Percentiles rank a stretch among this genome's conserved stretches.
Evolutionary conservation across 92 coral and sea anemone species (phyloP).

Genomic region (Zoanthus gigantus): DNA sequence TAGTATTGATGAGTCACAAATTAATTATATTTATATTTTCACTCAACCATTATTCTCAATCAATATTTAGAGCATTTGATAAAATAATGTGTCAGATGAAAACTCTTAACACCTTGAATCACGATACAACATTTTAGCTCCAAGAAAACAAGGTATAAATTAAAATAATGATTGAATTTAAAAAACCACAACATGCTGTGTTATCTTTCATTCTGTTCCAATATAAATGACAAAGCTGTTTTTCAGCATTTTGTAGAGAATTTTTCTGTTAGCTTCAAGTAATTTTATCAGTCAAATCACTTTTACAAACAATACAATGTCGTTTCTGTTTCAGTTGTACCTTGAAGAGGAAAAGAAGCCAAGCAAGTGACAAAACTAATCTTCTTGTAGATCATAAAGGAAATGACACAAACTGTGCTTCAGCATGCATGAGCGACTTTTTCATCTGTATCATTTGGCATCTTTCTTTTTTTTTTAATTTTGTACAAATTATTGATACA

Average conservation of each 20-base stretch:
- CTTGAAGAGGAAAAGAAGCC: background rate
- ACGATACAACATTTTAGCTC: background rate
- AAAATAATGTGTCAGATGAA: background rate
- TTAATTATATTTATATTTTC: background rate
- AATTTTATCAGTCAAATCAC: background rate
- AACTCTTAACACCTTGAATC: background rate
- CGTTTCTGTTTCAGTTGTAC: background rate
- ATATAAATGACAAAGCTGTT: constrained; percentile 10
- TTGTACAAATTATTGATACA: background rate
- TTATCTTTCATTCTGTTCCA: constrained; percentile 6
- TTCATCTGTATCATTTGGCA: background rate
- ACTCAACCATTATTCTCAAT: constrained; percentile 20
- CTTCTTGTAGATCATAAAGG: background rate
- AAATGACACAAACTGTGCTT: constrained; percentile 22
- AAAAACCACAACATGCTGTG: background rate
- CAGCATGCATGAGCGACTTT: constrained; percentile 24
- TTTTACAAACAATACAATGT: background rate
- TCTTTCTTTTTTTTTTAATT: background rate
- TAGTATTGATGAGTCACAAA: background rate
- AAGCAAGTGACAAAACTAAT: background rate
- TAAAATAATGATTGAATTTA: background rate
- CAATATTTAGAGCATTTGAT: constrained; percentile 24
- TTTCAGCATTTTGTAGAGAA: background rate
- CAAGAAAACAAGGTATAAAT: background rate
- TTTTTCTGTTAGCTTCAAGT: background rate